Base-by-base conservation (phyloP, 2,797 vertebrate species). In the Tarsius wallacei region DNA sequence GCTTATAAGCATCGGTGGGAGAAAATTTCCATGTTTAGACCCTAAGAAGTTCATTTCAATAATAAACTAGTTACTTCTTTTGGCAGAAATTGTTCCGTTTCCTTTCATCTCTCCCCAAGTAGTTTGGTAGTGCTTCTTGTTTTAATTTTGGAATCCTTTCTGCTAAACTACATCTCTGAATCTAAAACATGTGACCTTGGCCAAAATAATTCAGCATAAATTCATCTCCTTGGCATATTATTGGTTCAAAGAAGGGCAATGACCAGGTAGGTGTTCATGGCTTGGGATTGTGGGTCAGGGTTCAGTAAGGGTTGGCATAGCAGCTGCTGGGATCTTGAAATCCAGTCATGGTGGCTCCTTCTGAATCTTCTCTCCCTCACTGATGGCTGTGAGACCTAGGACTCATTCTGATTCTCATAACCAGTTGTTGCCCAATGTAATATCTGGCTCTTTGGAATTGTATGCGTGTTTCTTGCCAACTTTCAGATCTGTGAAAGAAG, bases 271-370 rank as follows among this genome's bases (percentile, higher is more conserved):
- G 26, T 9, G 0, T 42, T 3, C 0, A 0, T 49, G 22, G 26
- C 19, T 47, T 13, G 24, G 28, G 1, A 1, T 89, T 13, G 10
- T 33, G n/a, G 51, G 14, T 16, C 8, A 49, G 26, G 22, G 5
- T 90, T 88, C 26, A 77, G 1, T 0, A 2, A 24, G 11, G 1
- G 1, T 3, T 68, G 14, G 11, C 21, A n/a, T 13, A 13, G 16
- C 6, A 68, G 15, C 15, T 76, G 13, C 26, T 2, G 24, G 8
- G 28, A 51, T n/a, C 61, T 68, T 21, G 0, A 12, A 42, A 1
- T 7, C 36, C 11, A 0, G 3, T 0, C 2, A 4, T 11, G 12
- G 49, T 1, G 26, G 22, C 5, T 3, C 12, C 21, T 68, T 85
- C 47, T 15, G 21, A 19, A 53, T n/a, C 10, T 47, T 24, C 15